Base-by-base conservation (phyloP, 2,797 vertebrate species). In the Oreortyx pictus region DNA sequence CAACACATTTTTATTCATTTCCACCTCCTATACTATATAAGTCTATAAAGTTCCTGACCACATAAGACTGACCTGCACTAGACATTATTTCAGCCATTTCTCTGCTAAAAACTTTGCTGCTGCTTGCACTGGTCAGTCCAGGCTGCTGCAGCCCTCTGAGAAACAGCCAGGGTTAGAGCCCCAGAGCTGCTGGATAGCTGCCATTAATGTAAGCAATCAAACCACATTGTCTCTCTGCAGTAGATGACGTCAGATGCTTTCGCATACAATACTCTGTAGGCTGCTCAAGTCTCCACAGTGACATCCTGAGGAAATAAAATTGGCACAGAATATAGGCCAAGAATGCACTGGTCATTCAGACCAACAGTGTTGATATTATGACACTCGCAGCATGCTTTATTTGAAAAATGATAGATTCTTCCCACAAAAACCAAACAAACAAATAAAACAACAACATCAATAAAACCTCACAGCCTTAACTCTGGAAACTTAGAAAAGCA, bases 221-320 rank as follows among this genome's bases (percentile, higher is more conserved):
- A 90, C 57, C 79, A 85, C 0, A 0, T 50, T 59, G 62, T 22
- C 29, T 87, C 49, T 33, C 35, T 60, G 49, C 33, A n/a, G 41
- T 23, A 52, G 64, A 65, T 93, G 88, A 95, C 6, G 2, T 90
- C 86, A 94, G 54, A 89, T 25, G 22, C 19, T 85, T 88, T 80
- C 4, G 0, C 49, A 72, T 56, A 65, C 43, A 82, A 25, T 74
- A 64, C 20, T 90, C 23, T 10, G 10, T 52, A 87, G 41, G 43
- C 35, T 75, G 33, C 35, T 90, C 85, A 88, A 84, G 50, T 33
- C 8, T 78, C 62, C 43, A 44, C 75, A 89, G 1, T 59, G 66
- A 87, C 44, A 87, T 72, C 59, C 75, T 24, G 15, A 88, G 80
- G 82, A 93, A 94, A 37, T 57, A 54, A 79, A 82, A 71, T 2